Evolutionary conservation across 2,797 vertebrate genomes (phyloP).

Genomic region (Neosilurus mollespiculum): DNA sequence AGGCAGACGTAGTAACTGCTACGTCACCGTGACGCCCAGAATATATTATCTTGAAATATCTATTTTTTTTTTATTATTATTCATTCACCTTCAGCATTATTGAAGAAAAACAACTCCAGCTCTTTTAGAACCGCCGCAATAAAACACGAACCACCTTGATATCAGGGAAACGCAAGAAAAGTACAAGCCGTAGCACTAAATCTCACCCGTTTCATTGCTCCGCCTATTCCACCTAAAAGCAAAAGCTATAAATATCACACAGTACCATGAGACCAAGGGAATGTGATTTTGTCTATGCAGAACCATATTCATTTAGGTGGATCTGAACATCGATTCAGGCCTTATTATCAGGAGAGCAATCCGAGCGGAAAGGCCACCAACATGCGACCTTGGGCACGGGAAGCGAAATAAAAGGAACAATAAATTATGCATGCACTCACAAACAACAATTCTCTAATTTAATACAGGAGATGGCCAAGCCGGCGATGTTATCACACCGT

Average conservation of each 20-base stretch:
- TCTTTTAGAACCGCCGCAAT: background rate
- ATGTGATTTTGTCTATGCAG: conserved; percentile 8
- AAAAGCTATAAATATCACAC: conserved; percentile 32
- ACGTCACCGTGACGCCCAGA: too few relatives aligned
- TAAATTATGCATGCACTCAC: conserved; percentile 50
- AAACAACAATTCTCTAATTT: conserved; percentile 52
- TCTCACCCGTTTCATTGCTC: background rate
- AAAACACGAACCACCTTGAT: background rate
- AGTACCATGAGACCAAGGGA: background rate
- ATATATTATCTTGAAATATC: too few relatives aligned
- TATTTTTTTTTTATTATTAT: too few relatives aligned
- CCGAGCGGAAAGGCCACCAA: conserved; percentile 15
- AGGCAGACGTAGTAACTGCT: too few relatives aligned
- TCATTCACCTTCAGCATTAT: background rate
- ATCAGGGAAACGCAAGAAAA: background rate
- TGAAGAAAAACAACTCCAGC: background rate
- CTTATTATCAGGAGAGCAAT: conserved; percentile 25
- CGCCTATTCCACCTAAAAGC: background rate
- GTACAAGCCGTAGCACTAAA: background rate
- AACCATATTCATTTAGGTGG: conserved; percentile 35
- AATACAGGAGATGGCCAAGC: conserved; percentile 17
- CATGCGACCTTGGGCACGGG: conserved; percentile 41
- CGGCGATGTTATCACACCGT: conserved; percentile 30
- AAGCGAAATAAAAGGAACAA: conserved; percentile 39
- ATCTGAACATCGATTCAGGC: conserved; percentile 35